Base-by-base conservation (phyloP, 2,797 vertebrate species). In the Peromyscus nudipes region DNA sequence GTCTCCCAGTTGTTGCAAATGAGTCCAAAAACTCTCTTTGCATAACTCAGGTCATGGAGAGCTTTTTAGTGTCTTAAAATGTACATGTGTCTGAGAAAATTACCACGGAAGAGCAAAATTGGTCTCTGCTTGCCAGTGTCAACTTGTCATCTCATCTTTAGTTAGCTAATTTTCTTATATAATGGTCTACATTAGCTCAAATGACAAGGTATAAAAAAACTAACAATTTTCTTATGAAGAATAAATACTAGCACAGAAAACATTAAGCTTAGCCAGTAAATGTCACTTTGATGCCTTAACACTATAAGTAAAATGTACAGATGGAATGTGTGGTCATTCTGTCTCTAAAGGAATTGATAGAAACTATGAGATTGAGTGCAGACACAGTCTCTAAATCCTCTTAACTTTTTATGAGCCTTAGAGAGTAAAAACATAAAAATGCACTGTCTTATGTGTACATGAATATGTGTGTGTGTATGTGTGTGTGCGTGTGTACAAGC, bases 181-280 rank as follows among this genome's bases (percentile, higher is more conserved):
- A 86, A 94, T 83, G 34, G 43, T 49, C 77, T 76, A 55, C 67
- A 75, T 94, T 95, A 7, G 31, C 17, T 91, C 77, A 0, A 52
- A 89, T 71, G 84, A 91, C 85, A 95, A 69, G 75, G 17, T 95
- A 34, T 92, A 43, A 91, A 96, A 95, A 89, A 94, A 46, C 37
- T 93, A 80, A 85, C 55, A 34, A 64, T 92, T 97, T 95, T 96
- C 95, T 92, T 83, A 57, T 4, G 37, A 87, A 93, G 49, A 93
- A 4, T 94, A 95, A 92, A 91, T 85, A 81, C 60, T 81, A 82
- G 62, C 46, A 91, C 79, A 71, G 82, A 57, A 82, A 89, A 89
- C 40, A 49, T 91, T 77, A 73, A 52, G 34, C 40, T 31, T 91
- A 93, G 55, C 80, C 69, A 87, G 27, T 73, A 77, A 75, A 76